These are phyloP conservation scores for Latheticus oryzae DNA, from an alignment of 2,888 invertebrate genomes.

Conservation along the genomic window DNA sequence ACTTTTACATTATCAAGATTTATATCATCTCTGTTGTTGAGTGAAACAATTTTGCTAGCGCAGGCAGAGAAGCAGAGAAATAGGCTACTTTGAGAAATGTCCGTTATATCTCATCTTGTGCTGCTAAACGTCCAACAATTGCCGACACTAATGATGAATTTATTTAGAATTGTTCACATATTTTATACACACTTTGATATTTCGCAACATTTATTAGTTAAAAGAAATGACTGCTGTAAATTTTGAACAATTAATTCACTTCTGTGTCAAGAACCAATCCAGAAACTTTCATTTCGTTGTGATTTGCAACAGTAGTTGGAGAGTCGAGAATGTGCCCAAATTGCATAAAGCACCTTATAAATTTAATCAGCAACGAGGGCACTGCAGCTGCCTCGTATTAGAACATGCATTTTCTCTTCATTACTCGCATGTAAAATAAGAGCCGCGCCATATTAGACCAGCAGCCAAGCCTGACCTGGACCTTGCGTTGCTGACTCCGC, in stretches of 20 bases:
- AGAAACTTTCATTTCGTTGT: too few species aligned
- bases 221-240: too few species aligned
- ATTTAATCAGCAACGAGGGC: constrained; percentile 30
- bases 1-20: constrained; percentile 62
- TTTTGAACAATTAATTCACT: too few species aligned
- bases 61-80: constrained; percentile 43
- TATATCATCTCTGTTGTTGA: constrained; percentile 58
- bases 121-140: constrained; percentile 42
- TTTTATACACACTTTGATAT: too few species aligned
- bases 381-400: constrained; percentile 34
- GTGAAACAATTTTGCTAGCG: constrained; percentile 51
- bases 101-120: constrained; percentile 51
- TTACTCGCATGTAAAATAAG: constrained; percentile 49
- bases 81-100: constrained; percentile 55
- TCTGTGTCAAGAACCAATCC: too few species aligned
- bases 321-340: constrained; percentile 19
- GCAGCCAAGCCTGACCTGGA: constrained; percentile 19
- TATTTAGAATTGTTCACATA: constrained; percentile 22
- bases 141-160: constrained; percentile 35
- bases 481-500: constrained; percentile 37
- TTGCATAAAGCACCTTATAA: constrained; percentile 30
- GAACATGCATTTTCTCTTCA: constrained; percentile 49
- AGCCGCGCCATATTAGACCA: constrained; percentile 22
- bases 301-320: too few species aligned
- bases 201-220: too few species aligned